These are phyloP conservation scores for Trichomalopsis sarcophagae DNA, from an alignment of 1,140 invertebrate species.

Conservation along the genomic window DNA sequence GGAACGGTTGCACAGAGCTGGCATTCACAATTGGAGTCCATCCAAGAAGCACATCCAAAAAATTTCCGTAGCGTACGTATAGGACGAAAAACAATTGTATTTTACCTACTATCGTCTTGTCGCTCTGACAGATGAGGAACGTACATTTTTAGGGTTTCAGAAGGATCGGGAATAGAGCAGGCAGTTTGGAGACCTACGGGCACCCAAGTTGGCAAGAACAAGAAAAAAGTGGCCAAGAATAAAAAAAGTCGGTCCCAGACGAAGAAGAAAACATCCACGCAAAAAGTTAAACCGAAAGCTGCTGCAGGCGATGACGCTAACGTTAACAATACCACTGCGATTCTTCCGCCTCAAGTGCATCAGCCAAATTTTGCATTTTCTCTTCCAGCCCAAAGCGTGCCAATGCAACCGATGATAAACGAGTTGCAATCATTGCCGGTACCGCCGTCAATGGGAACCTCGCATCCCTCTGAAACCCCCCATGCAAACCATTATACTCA, in stretches of 20 bases:
- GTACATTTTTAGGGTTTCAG: constrained; percentile 57
- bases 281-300: constrained; percentile 59
- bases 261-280: constrained; percentile 58
- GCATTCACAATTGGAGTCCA: constrained; percentile 74
- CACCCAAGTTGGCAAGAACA: constrained; percentile 71
- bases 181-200: constrained; percentile 73
- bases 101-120: constrained; percentile 15
- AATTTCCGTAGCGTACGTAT: constrained; percentile 68
- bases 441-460: constrained; percentile 45
- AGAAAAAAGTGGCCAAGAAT: constrained; percentile 57
- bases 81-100: constrained; percentile 8
- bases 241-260: constrained; percentile 48
- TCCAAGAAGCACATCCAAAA: constrained; percentile 72
- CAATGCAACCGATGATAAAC: constrained; percentile 52
- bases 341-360: not conserved
- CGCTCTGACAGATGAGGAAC: not conserved
- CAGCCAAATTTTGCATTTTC: constrained; percentile 49
- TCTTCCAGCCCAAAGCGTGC: constrained; percentile 23
- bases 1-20: constrained; percentile 72
- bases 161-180: constrained; percentile 68
- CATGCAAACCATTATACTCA: constrained; percentile 52
- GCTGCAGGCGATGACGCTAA: constrained; percentile 44
- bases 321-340: constrained; percentile 30
- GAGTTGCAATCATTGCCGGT: constrained; percentile 53
- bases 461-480: constrained; percentile 56